Conservation (phyloP, 2,113 vertebrate species). For the Microtus pennsylvanicus region DNA sequence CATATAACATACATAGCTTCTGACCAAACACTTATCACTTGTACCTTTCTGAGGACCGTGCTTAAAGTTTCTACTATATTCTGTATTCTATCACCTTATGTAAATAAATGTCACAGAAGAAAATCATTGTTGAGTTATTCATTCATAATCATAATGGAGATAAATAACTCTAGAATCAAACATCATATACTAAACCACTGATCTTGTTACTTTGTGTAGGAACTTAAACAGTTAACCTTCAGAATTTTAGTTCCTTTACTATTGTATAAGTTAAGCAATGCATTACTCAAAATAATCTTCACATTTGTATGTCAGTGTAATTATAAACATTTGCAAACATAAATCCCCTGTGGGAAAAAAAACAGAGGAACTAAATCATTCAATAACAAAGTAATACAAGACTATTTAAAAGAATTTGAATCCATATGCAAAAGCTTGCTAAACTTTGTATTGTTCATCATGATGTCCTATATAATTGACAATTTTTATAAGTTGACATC, state of each 20-base stretch:
- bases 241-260: background rate
- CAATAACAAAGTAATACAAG: background rate
- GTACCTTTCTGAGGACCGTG: background rate
- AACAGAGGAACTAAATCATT: background rate
- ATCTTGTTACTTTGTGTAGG: background rate
- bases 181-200: background rate
- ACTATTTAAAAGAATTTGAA: background rate
- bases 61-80: background rate
- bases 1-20: background rate
- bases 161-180: background rate
- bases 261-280: background rate
- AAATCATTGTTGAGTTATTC: background rate
- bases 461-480: background rate
- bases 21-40: background rate
- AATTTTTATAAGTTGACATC: background rate
- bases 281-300: constrained; percentile 3
- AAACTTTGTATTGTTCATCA: background rate
- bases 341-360: no score
- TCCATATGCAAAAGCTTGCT: background rate
- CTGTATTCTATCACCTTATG: background rate
- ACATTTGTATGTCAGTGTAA: background rate
- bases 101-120: background rate
- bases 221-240: background rate
- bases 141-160: background rate
- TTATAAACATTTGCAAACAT: background rate